A percentile compares a stretch with the other conserved stretches of the same genome.
These are phyloP conservation scores for Sericinus montela DNA, from an alignment of 2,888 invertebrate genomes.

Conservation along the genomic window DNA sequence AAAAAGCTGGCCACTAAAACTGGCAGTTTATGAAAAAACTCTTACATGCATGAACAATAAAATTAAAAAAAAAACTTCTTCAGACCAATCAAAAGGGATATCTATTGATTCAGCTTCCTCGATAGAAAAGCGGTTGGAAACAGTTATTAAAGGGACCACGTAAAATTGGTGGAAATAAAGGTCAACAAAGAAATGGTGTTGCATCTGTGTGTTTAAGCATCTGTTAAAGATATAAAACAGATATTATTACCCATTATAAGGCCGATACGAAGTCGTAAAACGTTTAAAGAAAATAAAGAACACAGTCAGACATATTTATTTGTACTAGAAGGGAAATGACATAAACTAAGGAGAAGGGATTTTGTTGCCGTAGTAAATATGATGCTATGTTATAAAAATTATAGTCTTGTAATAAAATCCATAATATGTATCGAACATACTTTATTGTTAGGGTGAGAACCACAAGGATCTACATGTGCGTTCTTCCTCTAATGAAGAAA, in stretches of 20 bases:
- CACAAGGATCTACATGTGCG: no score
- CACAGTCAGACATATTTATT: background rate
- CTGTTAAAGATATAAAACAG: conserved; percentile 29
- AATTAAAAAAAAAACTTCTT: background rate
- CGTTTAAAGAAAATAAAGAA: conserved; percentile 9
- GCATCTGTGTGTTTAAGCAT: conserved; percentile 22
- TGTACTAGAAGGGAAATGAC: conserved; percentile 1
- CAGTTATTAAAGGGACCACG: conserved; percentile 10
- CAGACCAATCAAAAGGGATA: background rate
- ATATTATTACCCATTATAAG: conserved; percentile 24
- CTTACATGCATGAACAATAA: background rate
- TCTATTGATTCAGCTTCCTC: background rate
- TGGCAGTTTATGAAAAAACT: background rate
- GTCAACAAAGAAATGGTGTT: conserved; percentile 15
- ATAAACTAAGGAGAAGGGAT: background rate
- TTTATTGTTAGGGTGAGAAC: no score
- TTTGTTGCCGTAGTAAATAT: background rate
- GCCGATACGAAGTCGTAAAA: conserved; percentile 19
- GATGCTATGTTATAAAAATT: no score
- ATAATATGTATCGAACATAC: no score
- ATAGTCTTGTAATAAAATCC: no score
- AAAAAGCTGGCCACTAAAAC: background rate
- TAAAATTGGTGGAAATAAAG: conserved; percentile 12
- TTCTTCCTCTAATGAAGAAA: no score
- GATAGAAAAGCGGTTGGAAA: background rate